Evolutionary conservation across 2,113 vertebrate genomes (phyloP).

Genomic region (Thinocorus orbignyianus): DNA sequence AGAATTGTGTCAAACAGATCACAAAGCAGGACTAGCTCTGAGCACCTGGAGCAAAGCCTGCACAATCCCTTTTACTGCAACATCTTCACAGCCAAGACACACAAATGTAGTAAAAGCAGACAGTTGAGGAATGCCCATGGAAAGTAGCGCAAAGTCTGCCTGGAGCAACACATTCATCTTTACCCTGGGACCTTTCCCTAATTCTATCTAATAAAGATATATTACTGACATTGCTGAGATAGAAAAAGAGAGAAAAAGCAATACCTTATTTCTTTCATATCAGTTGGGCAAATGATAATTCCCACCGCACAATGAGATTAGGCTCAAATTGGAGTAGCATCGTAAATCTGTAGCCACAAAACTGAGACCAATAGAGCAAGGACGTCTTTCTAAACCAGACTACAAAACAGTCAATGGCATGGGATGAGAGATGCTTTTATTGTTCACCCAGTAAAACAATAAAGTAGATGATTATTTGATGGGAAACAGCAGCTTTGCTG

Average conservation of each 20-base stretch:
- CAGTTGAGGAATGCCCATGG: background rate
- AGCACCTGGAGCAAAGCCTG: background rate
- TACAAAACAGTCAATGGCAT: background rate
- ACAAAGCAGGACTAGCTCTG: background rate
- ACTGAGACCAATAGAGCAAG: background rate
- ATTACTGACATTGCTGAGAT: background rate
- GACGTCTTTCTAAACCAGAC: background rate
- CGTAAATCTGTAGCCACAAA: background rate
- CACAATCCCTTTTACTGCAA: background rate
- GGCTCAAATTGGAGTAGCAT: background rate
- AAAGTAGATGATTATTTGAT: background rate
- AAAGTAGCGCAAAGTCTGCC: background rate
- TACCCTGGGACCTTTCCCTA: background rate
- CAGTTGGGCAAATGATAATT: background rate
- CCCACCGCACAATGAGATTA: background rate
- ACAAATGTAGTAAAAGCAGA: background rate
- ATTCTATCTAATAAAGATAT: background rate
- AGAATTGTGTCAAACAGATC: background rate
- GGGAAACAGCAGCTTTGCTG: slow-evolving; percentile 18
- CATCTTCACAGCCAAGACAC: background rate
- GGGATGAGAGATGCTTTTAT: slow-evolving; percentile 18
- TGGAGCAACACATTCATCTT: background rate
- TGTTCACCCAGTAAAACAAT: slow-evolving; percentile 17
- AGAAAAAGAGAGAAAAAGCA: background rate
- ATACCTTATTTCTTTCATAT: background rate